Percentiles rank a stretch among this genome's conserved stretches.
Conservation (phyloP, 2,113 vertebrate species). For the Phaethornis superciliosus region DNA sequence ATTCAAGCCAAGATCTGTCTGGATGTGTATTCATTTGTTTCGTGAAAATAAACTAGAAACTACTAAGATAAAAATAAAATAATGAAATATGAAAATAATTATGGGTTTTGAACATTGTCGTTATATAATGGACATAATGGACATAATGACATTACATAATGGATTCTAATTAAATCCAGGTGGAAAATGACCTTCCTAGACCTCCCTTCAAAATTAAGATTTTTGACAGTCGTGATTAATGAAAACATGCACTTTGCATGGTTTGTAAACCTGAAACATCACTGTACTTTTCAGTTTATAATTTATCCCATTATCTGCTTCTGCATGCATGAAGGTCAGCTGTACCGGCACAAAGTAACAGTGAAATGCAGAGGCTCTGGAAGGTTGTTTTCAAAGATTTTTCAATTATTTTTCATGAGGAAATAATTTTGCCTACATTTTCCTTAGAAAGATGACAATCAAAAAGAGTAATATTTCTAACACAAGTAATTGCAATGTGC, state of each 20-base stretch:
- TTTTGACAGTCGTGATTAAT: constrained; percentile 52
- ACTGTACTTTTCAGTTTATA: constrained; percentile 59
- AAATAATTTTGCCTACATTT: constrained; percentile 31
- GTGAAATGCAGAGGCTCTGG: neutral
- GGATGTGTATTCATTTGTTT: neutral
- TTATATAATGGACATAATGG: constrained; percentile 57
- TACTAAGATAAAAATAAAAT: neutral
- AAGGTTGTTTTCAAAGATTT: constrained; percentile 35
- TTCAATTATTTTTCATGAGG: constrained; percentile 22
- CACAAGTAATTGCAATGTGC: neutral
- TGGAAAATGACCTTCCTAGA: constrained; percentile 64
- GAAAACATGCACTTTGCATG: constrained; percentile 57
- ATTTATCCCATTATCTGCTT: constrained; percentile 56
- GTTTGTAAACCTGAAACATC: constrained; percentile 45
- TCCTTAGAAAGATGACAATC: neutral
- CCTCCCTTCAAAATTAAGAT: constrained; percentile 46
- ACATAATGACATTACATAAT: constrained; percentile 64
- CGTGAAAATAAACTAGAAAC: neutral
- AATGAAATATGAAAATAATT: constrained; percentile 38
- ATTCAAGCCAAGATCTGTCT: neutral
- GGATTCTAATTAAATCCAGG: constrained; percentile 65
- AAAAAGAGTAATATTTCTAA: neutral
- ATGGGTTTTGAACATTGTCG: neutral
- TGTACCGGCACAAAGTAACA: neutral
- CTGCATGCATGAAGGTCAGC: constrained; percentile 34